phyloP scores from a whole-genome alignment of 2,888 invertebrate species.

The Lasioglossum leucozonium region DNA sequence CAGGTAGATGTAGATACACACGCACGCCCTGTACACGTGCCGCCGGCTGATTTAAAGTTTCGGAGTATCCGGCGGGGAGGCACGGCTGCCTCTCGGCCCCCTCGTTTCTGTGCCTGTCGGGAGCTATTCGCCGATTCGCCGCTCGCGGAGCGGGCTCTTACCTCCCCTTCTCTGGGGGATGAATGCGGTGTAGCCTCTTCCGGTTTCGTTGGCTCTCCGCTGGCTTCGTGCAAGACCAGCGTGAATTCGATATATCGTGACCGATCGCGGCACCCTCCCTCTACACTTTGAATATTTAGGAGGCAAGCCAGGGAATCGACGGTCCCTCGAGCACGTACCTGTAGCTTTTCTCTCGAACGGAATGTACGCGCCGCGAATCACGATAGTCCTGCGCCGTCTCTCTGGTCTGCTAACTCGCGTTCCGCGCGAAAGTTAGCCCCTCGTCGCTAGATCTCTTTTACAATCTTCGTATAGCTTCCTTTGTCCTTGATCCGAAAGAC shows the following conservation, averaged over 20 bases:
- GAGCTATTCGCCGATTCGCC: conserved; percentile 14
- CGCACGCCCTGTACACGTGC: conserved; percentile 41
- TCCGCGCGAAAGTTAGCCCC: not conserved
- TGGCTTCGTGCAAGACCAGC: not conserved
- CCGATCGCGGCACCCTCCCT: not conserved
- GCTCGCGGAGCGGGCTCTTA: not conserved
- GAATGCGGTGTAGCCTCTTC: not conserved
- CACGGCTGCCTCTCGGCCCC: conserved; percentile 1
- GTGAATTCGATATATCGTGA: conserved; percentile 34
- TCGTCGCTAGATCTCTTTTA: no score
- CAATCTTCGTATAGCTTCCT: no score
- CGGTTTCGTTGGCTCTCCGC: not conserved
- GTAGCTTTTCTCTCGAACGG: not conserved
- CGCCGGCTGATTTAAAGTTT: conserved; percentile 68
- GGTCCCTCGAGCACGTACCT: conserved; percentile 14
- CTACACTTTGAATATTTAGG: conserved; percentile 30
- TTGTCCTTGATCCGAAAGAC: no score
- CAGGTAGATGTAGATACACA: conserved; percentile 74
- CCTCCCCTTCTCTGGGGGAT: conserved; percentile 6
- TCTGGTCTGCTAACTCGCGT: not conserved
- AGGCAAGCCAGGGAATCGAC: conserved; percentile 5
- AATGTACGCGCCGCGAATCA: conserved; percentile 16
- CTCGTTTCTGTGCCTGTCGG: not conserved
- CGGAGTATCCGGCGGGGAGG: conserved; percentile 41
- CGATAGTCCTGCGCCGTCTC: conserved; percentile 5